Conservation (phyloP, 2,888 invertebrate species). For the Amaurobius ferox region DNA sequence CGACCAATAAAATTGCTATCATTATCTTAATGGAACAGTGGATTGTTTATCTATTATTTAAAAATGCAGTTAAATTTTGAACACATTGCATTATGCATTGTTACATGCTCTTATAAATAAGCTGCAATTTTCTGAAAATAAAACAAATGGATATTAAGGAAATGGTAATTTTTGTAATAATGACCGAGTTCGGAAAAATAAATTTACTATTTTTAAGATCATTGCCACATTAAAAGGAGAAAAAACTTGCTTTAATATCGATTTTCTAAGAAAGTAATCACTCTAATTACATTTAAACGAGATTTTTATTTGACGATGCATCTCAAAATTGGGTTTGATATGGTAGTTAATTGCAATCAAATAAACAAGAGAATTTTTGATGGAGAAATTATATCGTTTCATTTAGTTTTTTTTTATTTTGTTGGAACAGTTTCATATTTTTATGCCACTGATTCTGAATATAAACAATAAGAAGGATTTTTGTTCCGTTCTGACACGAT, state of each 20-base stretch:
- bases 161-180: too few species aligned
- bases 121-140: too few species aligned
- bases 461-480: too few species aligned
- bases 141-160: too few species aligned
- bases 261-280: not conserved
- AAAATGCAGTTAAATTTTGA: not conserved
- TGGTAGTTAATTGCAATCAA: not conserved
- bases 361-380: not conserved
- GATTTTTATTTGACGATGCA: conserved; percentile 9
- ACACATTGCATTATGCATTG: too few species aligned
- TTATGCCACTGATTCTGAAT: not conserved
- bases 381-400: not conserved
- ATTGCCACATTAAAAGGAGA: not conserved
- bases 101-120: too few species aligned
- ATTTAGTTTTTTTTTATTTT: not conserved
- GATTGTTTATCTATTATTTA: not conserved
- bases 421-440: too few species aligned
- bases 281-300: conserved; percentile 14
- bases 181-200: too few species aligned
- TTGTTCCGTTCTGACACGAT: too few species aligned
- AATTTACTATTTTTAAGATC: conserved; percentile 3
- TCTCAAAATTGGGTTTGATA: not conserved
- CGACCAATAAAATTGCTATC: not conserved
- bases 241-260: not conserved
- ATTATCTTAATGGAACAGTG: not conserved